A percentile compares a stretch with the other conserved stretches of the same genome.
Evolutionary conservation across 30 jellyfish, hydroid and myxozoan genomes (phyloP).

Genomic region (Morbakka virulenta): DNA sequence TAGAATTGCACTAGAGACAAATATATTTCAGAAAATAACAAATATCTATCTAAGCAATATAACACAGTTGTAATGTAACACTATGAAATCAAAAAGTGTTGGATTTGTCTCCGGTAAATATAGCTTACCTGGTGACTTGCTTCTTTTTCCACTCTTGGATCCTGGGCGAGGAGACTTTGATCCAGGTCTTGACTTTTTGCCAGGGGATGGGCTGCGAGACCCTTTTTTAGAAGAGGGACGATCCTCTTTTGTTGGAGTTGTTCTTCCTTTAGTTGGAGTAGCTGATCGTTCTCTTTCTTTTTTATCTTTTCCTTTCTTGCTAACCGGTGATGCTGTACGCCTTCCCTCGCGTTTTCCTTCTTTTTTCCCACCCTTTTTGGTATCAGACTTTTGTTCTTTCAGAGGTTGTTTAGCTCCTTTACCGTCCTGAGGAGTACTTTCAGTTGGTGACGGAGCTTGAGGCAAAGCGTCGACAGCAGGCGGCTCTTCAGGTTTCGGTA

Average conservation of each 20-base stretch:
- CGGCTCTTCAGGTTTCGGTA: conserved; percentile 46
- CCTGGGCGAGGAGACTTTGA: conserved; percentile 22
- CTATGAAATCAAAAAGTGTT: not conserved
- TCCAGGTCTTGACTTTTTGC: conserved; percentile 63
- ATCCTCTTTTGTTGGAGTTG: conserved; percentile 54
- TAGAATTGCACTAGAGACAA: too few species aligned
- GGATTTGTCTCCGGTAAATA: too few species aligned
- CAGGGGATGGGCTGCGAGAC: conserved; percentile 66
- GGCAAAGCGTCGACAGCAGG: conserved; percentile 64
- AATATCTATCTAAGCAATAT: not conserved
- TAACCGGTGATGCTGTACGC: conserved; percentile 45
- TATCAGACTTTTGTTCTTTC: conserved; percentile 26
- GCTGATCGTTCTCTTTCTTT: conserved; percentile 53
- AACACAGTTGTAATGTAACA: not conserved
- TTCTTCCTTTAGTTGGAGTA: too few species aligned
- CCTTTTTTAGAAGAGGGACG: conserved; percentile 31
- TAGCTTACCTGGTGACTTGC: conserved; percentile 56
- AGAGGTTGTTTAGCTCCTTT: conserved; percentile 22
- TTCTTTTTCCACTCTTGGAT: conserved; percentile 40
- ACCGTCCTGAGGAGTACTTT: conserved; percentile 39
- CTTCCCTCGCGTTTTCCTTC: too few species aligned
- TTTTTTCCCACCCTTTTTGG: conserved; percentile 65
- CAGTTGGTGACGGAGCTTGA: conserved; percentile 47
- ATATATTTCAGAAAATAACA: not conserved
- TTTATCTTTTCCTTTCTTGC: conserved; percentile 31